phyloP scores from a whole-genome alignment of 2,797 vertebrate genomes.

The Rhabdomys pumilio region DNA sequence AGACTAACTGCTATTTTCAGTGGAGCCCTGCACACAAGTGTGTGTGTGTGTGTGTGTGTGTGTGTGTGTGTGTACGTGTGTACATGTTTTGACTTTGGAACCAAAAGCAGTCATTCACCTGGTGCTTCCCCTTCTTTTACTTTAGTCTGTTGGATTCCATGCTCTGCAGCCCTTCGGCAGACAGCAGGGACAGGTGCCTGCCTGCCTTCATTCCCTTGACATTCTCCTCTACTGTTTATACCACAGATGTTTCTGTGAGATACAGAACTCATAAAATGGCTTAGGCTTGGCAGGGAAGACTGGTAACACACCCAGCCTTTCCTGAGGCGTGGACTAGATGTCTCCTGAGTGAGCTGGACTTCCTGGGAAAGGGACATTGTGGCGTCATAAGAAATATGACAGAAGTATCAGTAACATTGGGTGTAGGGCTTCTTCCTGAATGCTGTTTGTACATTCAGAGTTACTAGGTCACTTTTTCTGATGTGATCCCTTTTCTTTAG shows the following conservation, averaged over 20 bases:
- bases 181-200: conserved; percentile 75
- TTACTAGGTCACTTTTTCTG: conserved; percentile 75
- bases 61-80: not conserved
- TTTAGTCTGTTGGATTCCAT: conserved; percentile 63
- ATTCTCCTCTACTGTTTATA: conserved; percentile 72
- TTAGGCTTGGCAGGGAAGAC: conserved; percentile 76
- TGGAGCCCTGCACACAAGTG: not conserved
- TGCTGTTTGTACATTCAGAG: conserved; percentile 83
- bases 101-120: conserved; percentile 76
- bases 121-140: conserved; percentile 80
- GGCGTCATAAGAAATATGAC: conserved; percentile 85
- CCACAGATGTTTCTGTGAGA: conserved; percentile 81
- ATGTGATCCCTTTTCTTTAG: conserved; percentile 58
- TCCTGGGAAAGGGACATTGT: conserved; percentile 80
- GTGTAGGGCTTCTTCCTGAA: conserved; percentile 55
- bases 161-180: conserved; percentile 69
- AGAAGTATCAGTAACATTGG: conserved; percentile 82
- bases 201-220: conserved; percentile 71
- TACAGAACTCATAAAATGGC: conserved; percentile 69
- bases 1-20: conserved; percentile 17
- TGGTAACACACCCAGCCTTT: conserved; percentile 65
- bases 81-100: conserved; percentile 69
- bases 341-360: conserved; percentile 81
- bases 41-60: not conserved
- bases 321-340: conserved; percentile 50